A percentile compares a stretch with the other conserved stretches of the same genome.
Evolutionary conservation across 2,797 vertebrate genomes (phyloP).

Genomic region (Aratinga solstitialis): DNA sequence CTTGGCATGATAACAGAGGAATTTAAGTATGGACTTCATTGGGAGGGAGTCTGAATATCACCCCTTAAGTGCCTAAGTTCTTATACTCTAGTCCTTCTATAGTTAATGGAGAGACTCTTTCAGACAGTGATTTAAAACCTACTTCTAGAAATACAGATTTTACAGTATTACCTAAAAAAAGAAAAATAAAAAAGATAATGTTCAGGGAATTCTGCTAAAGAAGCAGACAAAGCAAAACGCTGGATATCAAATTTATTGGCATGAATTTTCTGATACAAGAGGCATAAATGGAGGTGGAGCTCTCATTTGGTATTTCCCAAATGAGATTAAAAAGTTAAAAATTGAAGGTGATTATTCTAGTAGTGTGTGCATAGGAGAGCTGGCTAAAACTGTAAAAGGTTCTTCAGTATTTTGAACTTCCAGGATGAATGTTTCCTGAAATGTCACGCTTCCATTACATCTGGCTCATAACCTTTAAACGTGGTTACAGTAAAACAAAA

Average conservation of each 20-base stretch:
- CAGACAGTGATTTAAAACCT: background rate
- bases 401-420: constrained; percentile 7
- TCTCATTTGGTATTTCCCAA: background rate
- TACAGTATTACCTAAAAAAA: background rate
- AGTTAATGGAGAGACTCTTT: background rate
- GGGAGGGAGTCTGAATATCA: background rate
- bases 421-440: constrained; percentile 15
- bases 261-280: background rate
- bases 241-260: background rate
- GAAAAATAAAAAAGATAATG: background rate
- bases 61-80: background rate
- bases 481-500: constrained; percentile 1
- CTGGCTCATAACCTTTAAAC: constrained; percentile 53
- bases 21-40: background rate
- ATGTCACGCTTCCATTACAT: constrained; percentile 33
- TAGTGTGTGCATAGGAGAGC: background rate
- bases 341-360: background rate
- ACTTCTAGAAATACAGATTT: background rate
- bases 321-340: background rate
- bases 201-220: background rate
- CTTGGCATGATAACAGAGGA: background rate
- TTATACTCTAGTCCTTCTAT: background rate
- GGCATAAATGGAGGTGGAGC: background rate
- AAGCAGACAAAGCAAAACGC: background rate
- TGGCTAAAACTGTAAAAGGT: constrained; percentile 1